A percentile compares a stretch with the other conserved stretches of the same genome.
Evolutionary conservation across 2,888 invertebrate species (phyloP).

Genomic region (Abrostola triplasia): DNA sequence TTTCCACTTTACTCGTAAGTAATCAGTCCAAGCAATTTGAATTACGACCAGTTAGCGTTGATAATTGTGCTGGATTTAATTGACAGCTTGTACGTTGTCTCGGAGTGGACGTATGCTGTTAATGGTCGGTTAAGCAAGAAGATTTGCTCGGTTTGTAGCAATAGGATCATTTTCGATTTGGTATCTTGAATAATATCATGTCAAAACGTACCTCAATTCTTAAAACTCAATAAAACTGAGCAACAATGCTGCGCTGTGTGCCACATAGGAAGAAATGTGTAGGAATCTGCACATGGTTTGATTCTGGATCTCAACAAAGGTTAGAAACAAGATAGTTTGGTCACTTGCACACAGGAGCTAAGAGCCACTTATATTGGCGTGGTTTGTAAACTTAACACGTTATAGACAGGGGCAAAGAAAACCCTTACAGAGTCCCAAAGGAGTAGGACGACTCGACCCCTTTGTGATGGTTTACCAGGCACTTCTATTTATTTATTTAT

Average conservation of each 20-base stretch:
- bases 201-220: not conserved
- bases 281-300: too few species aligned
- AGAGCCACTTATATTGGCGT: not conserved
- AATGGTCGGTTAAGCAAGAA: too few species aligned
- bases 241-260: too few species aligned
- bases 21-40: too few species aligned
- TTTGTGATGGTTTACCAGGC: constrained; percentile 2
- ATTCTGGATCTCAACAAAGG: too few species aligned
- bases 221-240: too few species aligned
- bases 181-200: too few species aligned
- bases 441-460: not conserved
- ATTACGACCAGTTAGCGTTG: not conserved
- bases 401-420: not conserved
- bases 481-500: constrained; percentile 6
- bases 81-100: too few species aligned
- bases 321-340: not conserved
- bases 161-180: too few species aligned
- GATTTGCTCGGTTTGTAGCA: too few species aligned
- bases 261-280: too few species aligned
- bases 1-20: not conserved
- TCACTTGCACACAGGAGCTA: not conserved
- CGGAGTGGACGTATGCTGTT: too few species aligned
- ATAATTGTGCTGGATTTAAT: not conserved
- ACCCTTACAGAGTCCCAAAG: constrained; percentile 1
- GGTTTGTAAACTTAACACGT: constrained; percentile 6